Conservation (phyloP, 2,888 invertebrate species). For the Oscheius sp. region DNA sequence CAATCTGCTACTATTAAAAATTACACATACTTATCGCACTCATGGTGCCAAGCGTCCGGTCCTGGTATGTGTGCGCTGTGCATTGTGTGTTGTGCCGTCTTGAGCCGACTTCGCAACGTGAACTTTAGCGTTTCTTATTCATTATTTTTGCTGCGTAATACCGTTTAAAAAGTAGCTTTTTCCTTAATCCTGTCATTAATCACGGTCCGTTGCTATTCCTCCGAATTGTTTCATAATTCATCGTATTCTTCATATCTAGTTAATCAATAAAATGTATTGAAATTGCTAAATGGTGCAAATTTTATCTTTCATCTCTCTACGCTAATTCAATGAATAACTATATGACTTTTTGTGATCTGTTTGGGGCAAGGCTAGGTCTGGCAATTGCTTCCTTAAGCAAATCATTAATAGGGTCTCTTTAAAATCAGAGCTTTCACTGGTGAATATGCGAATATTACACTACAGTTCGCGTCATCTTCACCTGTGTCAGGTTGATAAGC, state of each 20-base stretch:
- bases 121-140: slow-evolving; percentile 16
- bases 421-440: background rate
- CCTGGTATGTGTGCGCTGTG: slow-evolving; percentile 21
- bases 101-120: slow-evolving; percentile 1
- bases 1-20: background rate
- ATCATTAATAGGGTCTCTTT: slow-evolving; percentile 16
- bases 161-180: slow-evolving; percentile 6
- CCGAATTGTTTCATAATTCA: background rate
- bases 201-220: slow-evolving; percentile 3
- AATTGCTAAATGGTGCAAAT: background rate
- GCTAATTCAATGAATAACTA: background rate
- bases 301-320: background rate
- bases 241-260: background rate
- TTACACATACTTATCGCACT: background rate
- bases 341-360: slow-evolving; percentile 5
- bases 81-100: slow-evolving; percentile 15
- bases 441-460: too few species aligned
- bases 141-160: background rate
- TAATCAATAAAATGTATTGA: background rate
- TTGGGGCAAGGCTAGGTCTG: slow-evolving; percentile 23
- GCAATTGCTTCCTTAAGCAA: slow-evolving; percentile 23
- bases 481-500: too few species aligned
- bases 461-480: too few species aligned
- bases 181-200: slow-evolving; percentile 15
- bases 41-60: too few species aligned